A percentile compares a stretch with the other conserved stretches of the same genome.
These are phyloP conservation scores for Drosophila carrolli DNA, from an alignment of 1,140 invertebrate species.

Conservation along the genomic window DNA sequence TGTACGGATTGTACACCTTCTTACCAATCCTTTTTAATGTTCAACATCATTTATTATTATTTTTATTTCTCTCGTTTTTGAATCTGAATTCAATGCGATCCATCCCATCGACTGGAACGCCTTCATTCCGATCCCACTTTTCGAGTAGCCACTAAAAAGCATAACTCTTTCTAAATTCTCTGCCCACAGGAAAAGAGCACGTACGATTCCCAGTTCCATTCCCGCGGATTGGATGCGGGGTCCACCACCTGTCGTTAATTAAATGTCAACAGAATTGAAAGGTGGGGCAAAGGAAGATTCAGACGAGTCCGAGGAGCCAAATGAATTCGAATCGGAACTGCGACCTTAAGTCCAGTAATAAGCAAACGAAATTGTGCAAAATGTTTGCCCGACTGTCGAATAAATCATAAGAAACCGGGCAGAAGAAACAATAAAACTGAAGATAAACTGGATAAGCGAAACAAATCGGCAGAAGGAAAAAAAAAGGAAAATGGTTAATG, in stretches of 20 bases:
- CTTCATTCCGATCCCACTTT: not conserved
- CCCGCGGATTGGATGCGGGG: constrained; percentile 7
- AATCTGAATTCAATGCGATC: constrained; percentile 1
- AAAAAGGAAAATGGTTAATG: constrained; percentile 71
- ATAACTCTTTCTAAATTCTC: constrained; percentile 38
- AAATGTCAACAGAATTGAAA: constrained; percentile 71
- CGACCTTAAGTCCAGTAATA: not conserved
- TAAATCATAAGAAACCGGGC: constrained; percentile 58
- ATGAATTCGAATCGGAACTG: constrained; percentile 9
- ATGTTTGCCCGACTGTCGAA: constrained; percentile 65
- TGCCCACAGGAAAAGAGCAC: constrained; percentile 38
- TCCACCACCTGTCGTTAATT: constrained; percentile 74
- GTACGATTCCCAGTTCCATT: not conserved
- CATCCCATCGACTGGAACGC: constrained; percentile 6
- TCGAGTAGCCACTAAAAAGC: not conserved
- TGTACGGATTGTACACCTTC: not conserved
- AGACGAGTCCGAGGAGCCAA: constrained; percentile 27
- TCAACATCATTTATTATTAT: constrained; percentile 6
- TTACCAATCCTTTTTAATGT: not conserved
- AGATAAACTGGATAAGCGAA: not conserved
- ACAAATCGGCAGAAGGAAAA: not conserved
- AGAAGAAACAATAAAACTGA: constrained; percentile 1
- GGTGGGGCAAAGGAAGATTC: constrained; percentile 19
- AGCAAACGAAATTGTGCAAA: constrained; percentile 62
- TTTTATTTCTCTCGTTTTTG: not conserved